Percentiles rank a stretch among this genome's conserved stretches.
These are phyloP conservation scores for Pogonognathellus flavescens DNA, from an alignment of 1,140 invertebrate genomes.

Conservation along the genomic window DNA sequence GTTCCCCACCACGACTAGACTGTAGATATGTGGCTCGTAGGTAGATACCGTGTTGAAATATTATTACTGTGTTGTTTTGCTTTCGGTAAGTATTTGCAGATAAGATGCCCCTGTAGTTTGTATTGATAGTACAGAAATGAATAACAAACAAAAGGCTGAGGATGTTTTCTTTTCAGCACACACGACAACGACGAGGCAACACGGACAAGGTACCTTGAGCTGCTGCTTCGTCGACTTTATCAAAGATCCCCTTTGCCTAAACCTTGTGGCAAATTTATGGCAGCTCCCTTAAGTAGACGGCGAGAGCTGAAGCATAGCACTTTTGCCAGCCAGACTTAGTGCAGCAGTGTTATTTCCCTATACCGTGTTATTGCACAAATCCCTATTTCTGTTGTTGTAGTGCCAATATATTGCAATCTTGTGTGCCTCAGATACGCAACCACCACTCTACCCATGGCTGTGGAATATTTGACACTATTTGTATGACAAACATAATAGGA, in stretches of 20 bases:
- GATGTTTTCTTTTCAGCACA: slow-evolving; percentile 42
- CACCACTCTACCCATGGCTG: background rate
- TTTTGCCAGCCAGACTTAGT: no score
- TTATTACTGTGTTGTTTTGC: no score
- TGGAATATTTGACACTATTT: slow-evolving; percentile 35
- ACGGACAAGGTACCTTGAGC: slow-evolving; percentile 18
- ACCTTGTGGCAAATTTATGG: slow-evolving; percentile 34
- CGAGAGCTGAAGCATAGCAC: slow-evolving; percentile 9
- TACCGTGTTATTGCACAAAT: slow-evolving; percentile 36
- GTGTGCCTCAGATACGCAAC: background rate
- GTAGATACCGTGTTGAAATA: no score
- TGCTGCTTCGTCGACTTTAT: slow-evolving; percentile 14
- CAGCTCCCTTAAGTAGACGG: slow-evolving; percentile 43
- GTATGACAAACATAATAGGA: slow-evolving; percentile 45
- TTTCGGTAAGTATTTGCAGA: no score
- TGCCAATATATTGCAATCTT: slow-evolving; percentile 10
- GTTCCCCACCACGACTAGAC: no score
- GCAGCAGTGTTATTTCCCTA: no score
- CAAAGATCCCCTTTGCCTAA: slow-evolving; percentile 35
- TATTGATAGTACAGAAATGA: slow-evolving; percentile 32
- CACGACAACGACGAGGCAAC: slow-evolving; percentile 17
- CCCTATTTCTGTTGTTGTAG: slow-evolving; percentile 41
- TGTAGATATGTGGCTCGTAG: no score
- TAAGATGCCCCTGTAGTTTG: background rate
- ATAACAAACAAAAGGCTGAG: slow-evolving; percentile 43